phyloP scores from a whole-genome alignment of 2,888 invertebrate species.

The Phragmatobia fuliginosa region DNA sequence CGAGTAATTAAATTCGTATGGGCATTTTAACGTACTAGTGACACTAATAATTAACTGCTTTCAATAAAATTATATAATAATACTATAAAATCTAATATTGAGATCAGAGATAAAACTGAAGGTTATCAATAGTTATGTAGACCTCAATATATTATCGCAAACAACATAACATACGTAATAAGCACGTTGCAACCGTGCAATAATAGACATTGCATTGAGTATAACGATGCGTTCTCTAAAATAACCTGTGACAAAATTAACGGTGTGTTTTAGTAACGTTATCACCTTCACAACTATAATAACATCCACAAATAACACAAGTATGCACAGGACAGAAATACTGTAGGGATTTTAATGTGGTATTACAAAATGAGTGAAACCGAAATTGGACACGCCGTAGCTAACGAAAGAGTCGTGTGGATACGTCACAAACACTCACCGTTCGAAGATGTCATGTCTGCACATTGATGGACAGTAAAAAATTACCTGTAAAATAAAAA shows the following conservation, averaged over 20 bases:
- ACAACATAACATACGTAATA: conserved; percentile 41
- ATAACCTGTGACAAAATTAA: conserved; percentile 80
- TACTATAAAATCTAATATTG: not conserved
- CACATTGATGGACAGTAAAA: conserved; percentile 50
- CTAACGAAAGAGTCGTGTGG: conserved; percentile 54
- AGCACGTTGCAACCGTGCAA: conserved; percentile 40
- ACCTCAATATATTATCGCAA: conserved; percentile 41
- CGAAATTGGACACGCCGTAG: conserved; percentile 62
- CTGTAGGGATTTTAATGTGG: conserved; percentile 65
- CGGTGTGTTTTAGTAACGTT: conserved; percentile 69
- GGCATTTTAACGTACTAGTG: conserved; percentile 21
- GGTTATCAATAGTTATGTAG: conserved; percentile 33
- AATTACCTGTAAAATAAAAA: conserved; percentile 77
- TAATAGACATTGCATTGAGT: conserved; percentile 74
- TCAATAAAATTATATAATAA: conserved; percentile 23
- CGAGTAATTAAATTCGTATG: conserved; percentile 27
- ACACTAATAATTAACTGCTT: conserved; percentile 36
- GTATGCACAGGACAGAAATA: conserved; percentile 74
- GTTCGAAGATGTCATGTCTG: conserved; percentile 36
- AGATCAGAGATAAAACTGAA: conserved; percentile 22
- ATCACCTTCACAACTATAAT: conserved; percentile 82
- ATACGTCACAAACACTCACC: conserved; percentile 54
- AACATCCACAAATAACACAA: conserved; percentile 75
- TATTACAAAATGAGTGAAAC: conserved; percentile 61
- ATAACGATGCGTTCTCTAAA: conserved; percentile 70